Percentiles rank a stretch among this genome's conserved stretches.
Evolutionary conservation across 2,797 vertebrate species (phyloP).

Genomic region (Denticeps clupeoides): DNA sequence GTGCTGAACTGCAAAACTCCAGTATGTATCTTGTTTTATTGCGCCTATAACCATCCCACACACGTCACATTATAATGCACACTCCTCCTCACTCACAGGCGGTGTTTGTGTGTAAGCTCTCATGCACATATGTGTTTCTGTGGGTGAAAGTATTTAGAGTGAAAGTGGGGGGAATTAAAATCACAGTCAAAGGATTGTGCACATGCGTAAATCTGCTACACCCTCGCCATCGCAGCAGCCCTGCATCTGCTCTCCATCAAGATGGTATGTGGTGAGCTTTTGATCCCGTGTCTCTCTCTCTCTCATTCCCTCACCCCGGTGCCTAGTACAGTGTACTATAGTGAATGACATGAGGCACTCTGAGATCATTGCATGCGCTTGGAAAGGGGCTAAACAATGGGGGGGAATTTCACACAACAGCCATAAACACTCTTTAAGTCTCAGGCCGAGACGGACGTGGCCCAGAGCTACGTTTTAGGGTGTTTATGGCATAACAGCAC

Average conservation of each 20-base stretch:
- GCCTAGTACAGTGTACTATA: too few relatives aligned
- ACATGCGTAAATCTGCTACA: slow-evolving; percentile 33
- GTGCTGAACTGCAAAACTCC: too few relatives aligned
- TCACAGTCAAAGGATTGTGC: slow-evolving; percentile 9
- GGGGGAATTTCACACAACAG: slow-evolving; percentile 28
- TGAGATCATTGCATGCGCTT: slow-evolving; percentile 14
- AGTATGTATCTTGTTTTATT: too few relatives aligned
- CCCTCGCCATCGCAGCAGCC: slow-evolving; percentile 45
- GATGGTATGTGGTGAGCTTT: slow-evolving; percentile 61
- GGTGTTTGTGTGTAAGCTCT: slow-evolving; percentile 35
- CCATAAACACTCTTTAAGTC: background rate
- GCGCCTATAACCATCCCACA: too few relatives aligned
- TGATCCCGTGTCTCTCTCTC: slow-evolving; percentile 48
- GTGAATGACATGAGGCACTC: too few relatives aligned
- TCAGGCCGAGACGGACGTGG: background rate
- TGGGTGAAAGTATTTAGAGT: too few relatives aligned
- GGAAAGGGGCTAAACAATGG: slow-evolving; percentile 33
- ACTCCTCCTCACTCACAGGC: slow-evolving; percentile 44
- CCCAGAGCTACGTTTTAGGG: background rate
- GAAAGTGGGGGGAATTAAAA: too few relatives aligned
- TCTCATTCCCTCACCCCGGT: too few relatives aligned
- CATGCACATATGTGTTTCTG: too few relatives aligned
- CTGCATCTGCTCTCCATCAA: slow-evolving; percentile 69
- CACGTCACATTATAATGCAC: slow-evolving; percentile 30
- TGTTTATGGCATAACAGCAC: background rate